phyloP scores from a whole-genome alignment of 1,140 invertebrate genomes.

The Drusus annulatus region DNA sequence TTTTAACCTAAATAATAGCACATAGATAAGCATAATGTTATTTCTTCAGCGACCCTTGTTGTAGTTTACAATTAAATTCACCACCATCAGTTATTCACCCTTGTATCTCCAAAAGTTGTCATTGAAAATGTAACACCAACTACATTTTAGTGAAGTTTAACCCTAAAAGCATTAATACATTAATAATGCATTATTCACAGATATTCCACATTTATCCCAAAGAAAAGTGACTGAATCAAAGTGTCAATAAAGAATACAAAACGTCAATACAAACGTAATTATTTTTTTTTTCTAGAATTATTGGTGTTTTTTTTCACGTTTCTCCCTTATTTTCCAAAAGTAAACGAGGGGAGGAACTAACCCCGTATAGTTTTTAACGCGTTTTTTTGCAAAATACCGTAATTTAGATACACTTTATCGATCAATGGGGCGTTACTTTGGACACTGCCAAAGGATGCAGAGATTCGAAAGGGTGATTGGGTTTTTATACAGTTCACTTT shows the following conservation, averaged over 20 bases:
- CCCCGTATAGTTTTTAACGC: conserved; percentile 21
- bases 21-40: neutral
- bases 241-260: conserved; percentile 3
- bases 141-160: neutral
- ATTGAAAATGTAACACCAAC: neutral
- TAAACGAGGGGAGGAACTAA: neutral
- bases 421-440: conserved; percentile 51
- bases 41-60: neutral
- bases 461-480: conserved; percentile 42
- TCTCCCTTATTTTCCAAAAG: conserved; percentile 11
- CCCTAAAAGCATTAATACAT: neutral
- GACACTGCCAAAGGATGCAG: conserved; percentile 44
- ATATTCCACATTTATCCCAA: neutral
- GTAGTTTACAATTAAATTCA: neutral
- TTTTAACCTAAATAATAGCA: no score
- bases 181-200: no score
- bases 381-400: conserved; percentile 34
- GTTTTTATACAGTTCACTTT: conserved; percentile 25
- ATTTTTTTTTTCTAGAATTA: conserved; percentile 4
- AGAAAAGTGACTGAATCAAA: conserved; percentile 13
- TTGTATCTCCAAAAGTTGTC: neutral
- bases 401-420: conserved; percentile 54
- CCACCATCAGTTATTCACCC: neutral
- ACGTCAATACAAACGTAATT: conserved; percentile 34
- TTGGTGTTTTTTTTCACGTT: neutral